These are phyloP conservation scores for Tetranychus urticae DNA, from an alignment of 1,140 invertebrate species.

Conservation along the genomic window DNA sequence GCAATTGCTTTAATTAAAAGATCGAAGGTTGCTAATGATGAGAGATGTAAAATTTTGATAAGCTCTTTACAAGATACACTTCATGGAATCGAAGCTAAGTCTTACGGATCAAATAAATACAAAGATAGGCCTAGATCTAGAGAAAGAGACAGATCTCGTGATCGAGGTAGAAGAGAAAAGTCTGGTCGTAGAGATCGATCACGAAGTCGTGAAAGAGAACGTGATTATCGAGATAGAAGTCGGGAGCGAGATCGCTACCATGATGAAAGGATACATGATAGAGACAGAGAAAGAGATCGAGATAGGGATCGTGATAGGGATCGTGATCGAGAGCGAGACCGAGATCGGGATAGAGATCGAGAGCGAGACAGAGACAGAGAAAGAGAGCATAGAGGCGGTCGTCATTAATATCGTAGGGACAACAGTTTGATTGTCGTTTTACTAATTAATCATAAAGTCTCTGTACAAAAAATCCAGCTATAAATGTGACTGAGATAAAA, in stretches of 20 bases:
- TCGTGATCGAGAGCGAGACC: background rate
- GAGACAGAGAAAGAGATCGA: background rate
- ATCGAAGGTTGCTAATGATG: constrained; percentile 89
- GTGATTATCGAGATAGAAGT: constrained; percentile 34
- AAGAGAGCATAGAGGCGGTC: background rate
- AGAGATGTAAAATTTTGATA: constrained; percentile 91
- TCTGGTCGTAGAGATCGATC: constrained; percentile 21
- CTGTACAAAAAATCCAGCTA: too few species aligned
- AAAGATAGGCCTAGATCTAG: constrained; percentile 24
- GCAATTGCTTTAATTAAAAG: constrained; percentile 96
- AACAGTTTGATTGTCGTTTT: too few species aligned
- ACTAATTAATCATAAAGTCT: too few species aligned
- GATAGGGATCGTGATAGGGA: background rate
- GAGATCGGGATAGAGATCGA: background rate
- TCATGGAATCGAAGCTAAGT: constrained; percentile 86
- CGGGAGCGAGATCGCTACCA: background rate
- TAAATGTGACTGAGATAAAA: too few species aligned
- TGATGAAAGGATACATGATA: background rate
- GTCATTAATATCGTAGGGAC: background rate
- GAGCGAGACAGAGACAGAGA: background rate
- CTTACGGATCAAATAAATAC: constrained; percentile 41
- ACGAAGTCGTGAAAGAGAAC: constrained; percentile 23
- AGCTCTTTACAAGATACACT: constrained; percentile 85
- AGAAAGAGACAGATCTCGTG: constrained; percentile 19
- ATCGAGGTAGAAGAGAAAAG: constrained; percentile 15